Conservation (phyloP, 1,140 invertebrate species). For the Sitobion miscanthi region DNA sequence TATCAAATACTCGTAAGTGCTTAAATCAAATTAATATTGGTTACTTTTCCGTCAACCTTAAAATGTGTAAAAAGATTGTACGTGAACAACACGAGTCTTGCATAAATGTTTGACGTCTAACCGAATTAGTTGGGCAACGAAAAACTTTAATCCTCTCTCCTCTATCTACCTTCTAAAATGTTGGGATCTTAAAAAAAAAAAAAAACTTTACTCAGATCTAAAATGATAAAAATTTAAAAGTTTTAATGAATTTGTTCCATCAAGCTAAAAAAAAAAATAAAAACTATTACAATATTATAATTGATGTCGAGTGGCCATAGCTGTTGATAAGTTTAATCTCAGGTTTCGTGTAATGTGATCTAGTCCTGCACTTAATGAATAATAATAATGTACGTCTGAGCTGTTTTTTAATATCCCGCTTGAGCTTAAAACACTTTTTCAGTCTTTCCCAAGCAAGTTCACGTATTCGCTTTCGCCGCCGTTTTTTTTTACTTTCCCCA, state of each 20-base stretch:
- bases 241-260: slow-evolving; percentile 42
- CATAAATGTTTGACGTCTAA: neutral
- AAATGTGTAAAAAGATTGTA: neutral
- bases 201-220: neutral
- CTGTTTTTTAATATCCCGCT: neutral
- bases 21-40: neutral
- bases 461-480: neutral
- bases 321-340: slow-evolving; percentile 25
- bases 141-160: neutral
- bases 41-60: neutral
- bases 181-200: neutral
- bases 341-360: neutral
- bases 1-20: neutral
- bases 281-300: neutral
- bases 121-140: neutral
- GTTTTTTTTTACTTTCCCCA: too few species aligned
- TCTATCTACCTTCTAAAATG: neutral
- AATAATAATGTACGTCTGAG: neutral
- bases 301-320: slow-evolving; percentile 13
- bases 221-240: slow-evolving; percentile 42
- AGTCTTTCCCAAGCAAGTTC: neutral
- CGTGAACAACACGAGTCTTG: neutral
- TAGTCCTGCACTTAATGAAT: neutral
- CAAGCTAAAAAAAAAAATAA: neutral
- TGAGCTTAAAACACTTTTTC: too few species aligned